phyloP scores from a whole-genome alignment of 2,113 vertebrate species.

The Azemiops feae region DNA sequence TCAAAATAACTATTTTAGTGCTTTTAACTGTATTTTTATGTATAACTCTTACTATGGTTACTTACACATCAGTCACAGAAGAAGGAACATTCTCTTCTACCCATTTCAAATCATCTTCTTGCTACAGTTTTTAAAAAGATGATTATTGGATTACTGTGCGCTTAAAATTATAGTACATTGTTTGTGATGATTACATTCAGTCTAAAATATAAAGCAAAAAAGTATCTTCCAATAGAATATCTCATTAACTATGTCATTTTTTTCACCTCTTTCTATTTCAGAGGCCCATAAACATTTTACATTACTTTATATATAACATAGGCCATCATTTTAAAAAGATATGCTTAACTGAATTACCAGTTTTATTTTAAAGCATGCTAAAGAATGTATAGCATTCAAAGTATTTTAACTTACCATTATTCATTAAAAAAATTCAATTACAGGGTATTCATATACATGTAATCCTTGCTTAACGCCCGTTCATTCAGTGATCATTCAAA shows the following conservation, averaged over 20 bases:
- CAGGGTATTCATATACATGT: neutral
- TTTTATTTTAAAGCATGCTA: neutral
- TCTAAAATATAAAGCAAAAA: neutral
- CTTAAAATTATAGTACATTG: neutral
- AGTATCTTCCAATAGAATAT: neutral
- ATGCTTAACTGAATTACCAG: neutral
- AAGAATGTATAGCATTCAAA: neutral
- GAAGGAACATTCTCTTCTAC: conserved; percentile 83
- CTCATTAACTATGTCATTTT: neutral
- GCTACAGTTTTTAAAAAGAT: conserved; percentile 52
- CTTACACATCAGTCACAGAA: conserved; percentile 83
- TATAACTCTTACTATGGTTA: conserved; percentile 47
- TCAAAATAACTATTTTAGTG: neutral
- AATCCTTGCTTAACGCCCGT: neutral
- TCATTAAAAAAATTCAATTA: neutral
- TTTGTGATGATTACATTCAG: neutral
- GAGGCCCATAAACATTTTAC: neutral
- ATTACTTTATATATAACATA: neutral
- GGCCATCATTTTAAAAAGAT: neutral
- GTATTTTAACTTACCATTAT: neutral
- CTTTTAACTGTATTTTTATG: neutral
- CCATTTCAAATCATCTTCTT: conserved; percentile 84
- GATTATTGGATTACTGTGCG: neutral
- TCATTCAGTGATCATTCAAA: neutral
- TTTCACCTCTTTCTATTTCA: neutral